phyloP scores from a whole-genome alignment of 1,140 invertebrate genomes.

The Tetranychus cinnabarinus region DNA sequence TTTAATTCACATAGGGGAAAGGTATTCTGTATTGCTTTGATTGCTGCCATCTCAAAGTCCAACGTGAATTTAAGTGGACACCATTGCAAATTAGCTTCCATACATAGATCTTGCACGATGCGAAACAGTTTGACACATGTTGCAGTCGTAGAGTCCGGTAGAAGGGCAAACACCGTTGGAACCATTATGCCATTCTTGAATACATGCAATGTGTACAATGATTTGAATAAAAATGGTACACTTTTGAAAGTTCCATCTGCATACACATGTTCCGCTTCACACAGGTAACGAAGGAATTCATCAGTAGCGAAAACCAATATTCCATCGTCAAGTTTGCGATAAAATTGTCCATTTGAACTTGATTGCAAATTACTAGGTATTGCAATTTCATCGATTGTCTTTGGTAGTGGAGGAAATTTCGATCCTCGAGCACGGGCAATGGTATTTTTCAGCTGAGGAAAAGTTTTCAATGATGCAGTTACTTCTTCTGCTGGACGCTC shows the following conservation, averaged over 20 bases:
- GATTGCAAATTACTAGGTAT: neutral
- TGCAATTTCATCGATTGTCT: neutral
- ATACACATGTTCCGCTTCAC: no score
- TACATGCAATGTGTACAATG: neutral
- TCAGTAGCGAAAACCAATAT: neutral
- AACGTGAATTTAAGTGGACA: neutral
- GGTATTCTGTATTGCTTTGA: neutral
- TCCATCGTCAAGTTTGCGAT: neutral
- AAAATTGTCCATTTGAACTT: neutral
- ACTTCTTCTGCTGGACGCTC: neutral
- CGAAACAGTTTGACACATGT: neutral
- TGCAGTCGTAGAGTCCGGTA: neutral
- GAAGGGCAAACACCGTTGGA: neutral
- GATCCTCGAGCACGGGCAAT: neutral
- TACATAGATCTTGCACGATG: neutral
- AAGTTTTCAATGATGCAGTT: neutral
- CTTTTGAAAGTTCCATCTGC: neutral
- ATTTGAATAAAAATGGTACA: neutral
- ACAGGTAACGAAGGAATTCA: neutral
- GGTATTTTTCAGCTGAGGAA: neutral
- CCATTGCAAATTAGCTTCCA: neutral
- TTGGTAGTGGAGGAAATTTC: neutral
- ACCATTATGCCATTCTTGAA: neutral
- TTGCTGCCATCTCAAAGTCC: no score
- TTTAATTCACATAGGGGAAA: neutral